phyloP scores from a whole-genome alignment of 2,888 invertebrate species.

The Terebella lapidaria region DNA sequence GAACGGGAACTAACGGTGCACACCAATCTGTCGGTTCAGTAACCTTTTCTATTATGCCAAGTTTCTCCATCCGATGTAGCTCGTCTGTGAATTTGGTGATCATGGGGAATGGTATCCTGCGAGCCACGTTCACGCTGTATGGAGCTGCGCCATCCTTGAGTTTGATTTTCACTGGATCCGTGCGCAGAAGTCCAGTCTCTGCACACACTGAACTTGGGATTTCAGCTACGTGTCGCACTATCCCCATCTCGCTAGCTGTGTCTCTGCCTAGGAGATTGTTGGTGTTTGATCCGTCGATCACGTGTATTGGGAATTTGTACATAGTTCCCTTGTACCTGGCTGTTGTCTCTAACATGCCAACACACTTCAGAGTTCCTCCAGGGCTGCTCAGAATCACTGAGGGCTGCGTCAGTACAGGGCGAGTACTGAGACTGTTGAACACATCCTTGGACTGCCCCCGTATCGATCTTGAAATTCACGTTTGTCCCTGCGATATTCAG shows the following conservation, averaged over 20 bases:
- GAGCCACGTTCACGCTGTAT: too few relatives aligned
- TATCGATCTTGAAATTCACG: slow-evolving; percentile 10
- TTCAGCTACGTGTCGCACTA: background rate
- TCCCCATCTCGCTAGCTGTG: background rate
- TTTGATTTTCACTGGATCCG: too few relatives aligned
- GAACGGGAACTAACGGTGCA: too few relatives aligned
- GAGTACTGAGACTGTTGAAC: background rate
- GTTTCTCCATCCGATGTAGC: too few relatives aligned
- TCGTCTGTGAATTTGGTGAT: background rate
- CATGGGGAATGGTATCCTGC: background rate
- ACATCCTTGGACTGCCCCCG: too few relatives aligned
- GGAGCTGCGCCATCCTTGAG: too few relatives aligned
- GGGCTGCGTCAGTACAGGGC: background rate
- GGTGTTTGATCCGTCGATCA: background rate
- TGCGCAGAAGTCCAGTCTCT: too few relatives aligned
- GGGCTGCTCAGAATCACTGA: background rate
- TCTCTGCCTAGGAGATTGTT: background rate
- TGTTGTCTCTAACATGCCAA: background rate
- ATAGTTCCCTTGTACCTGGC: background rate
- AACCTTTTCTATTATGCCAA: too few relatives aligned
- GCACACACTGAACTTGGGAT: background rate
- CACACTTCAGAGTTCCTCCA: background rate
- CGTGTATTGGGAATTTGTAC: background rate
- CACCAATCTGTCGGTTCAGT: too few relatives aligned
- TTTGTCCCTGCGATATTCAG: background rate